Conservation (phyloP, 1,140 invertebrate genomes). For the Oedothorax gibbosus region DNA sequence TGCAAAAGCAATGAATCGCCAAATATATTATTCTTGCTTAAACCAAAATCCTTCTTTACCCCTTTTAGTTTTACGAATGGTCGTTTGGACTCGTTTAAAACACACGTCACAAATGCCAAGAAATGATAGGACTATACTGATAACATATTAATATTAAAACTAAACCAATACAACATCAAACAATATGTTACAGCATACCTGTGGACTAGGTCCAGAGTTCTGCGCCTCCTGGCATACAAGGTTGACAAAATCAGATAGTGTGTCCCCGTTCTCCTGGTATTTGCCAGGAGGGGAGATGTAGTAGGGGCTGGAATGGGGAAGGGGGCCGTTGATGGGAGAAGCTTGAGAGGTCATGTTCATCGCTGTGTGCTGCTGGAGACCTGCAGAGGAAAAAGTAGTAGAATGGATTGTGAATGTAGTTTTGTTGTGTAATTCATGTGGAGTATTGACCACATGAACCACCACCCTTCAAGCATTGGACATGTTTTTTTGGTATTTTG, state of each 20-base stretch:
- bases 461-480: too few relatives aligned
- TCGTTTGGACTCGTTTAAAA: too few relatives aligned
- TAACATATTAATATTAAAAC: not conserved
- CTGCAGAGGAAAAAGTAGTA: not conserved
- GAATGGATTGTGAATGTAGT: too few relatives aligned
- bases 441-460: too few relatives aligned
- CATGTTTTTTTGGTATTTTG: too few relatives aligned
- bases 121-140: too few relatives aligned
- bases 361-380: slow-evolving; percentile 52
- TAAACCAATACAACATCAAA: not conserved
- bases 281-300: slow-evolving; percentile 57
- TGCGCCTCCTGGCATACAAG: slow-evolving; percentile 79
- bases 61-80: too few relatives aligned
- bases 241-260: slow-evolving; percentile 94
- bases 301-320: slow-evolving; percentile 56
- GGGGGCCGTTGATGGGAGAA: slow-evolving; percentile 45
- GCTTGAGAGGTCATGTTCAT: slow-evolving; percentile 60
- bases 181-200: slow-evolving; percentile 15
- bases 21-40: too few relatives aligned
- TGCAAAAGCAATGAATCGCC: too few relatives aligned
- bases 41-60: too few relatives aligned
- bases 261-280: slow-evolving; percentile 69
- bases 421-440: too few relatives aligned
- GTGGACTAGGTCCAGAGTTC: slow-evolving; percentile 59
- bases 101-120: too few relatives aligned